phyloP scores from a whole-genome alignment of 92 coral and sea anemone genomes.

The Actinernus sp. region DNA sequence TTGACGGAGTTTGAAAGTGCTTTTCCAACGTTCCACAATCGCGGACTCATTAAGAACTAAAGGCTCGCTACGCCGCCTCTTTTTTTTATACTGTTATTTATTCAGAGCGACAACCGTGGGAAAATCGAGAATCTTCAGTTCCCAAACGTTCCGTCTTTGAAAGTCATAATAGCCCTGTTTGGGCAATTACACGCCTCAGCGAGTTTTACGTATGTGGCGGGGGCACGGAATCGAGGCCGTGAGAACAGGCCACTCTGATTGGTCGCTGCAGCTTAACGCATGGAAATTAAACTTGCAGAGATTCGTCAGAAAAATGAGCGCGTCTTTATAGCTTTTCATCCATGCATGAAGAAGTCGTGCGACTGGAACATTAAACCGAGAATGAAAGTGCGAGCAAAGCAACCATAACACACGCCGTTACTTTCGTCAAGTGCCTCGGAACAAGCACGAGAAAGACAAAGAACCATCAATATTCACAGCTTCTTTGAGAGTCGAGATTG shows the following conservation, averaged over 20 bases:
- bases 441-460: background rate
- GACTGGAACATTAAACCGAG: too few relatives aligned
- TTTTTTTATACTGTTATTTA: constrained; percentile 11
- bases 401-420: too few relatives aligned
- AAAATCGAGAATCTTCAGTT: constrained; percentile 48
- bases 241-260: constrained; percentile 83
- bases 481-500: background rate
- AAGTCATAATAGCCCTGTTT: constrained; percentile 26
- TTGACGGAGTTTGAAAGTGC: too few relatives aligned
- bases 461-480: background rate
- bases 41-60: constrained; percentile 1
- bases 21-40: background rate
- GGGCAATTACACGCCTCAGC: constrained; percentile 14
- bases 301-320: too few relatives aligned
- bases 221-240: constrained; percentile 73
- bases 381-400: too few relatives aligned
- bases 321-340: too few relatives aligned
- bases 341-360: too few relatives aligned
- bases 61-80: constrained; percentile 3
- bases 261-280: constrained; percentile 50
- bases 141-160: constrained; percentile 60
- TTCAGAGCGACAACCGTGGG: constrained; percentile 80
- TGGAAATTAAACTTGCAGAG: too few relatives aligned
- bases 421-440: constrained; percentile 42
- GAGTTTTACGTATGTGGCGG: constrained; percentile 8